Conservation (phyloP, 2,113 vertebrate genomes). For the Datnioides undecimradiatus region DNA sequence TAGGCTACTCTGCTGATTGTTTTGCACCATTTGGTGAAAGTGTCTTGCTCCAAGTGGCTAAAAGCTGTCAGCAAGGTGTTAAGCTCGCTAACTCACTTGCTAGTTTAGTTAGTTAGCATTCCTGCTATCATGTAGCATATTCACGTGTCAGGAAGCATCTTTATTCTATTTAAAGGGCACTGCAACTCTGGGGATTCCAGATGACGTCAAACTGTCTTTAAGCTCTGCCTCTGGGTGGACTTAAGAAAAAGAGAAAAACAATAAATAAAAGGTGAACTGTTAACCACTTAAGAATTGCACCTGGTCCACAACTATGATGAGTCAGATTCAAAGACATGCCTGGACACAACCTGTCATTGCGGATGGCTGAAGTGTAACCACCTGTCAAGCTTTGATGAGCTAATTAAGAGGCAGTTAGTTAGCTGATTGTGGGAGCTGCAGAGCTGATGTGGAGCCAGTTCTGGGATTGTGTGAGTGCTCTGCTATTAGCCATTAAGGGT, state of each 20-base stretch:
- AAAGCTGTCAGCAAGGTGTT: too few relatives aligned
- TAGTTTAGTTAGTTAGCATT: too few relatives aligned
- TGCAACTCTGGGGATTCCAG: slow-evolving; percentile 6
- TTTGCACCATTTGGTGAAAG: too few relatives aligned
- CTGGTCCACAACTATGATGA: background rate
- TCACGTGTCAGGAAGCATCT: background rate
- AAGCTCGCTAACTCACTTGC: too few relatives aligned
- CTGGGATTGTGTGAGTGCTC: slow-evolving; percentile 36
- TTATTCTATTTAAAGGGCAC: background rate
- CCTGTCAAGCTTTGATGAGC: slow-evolving; percentile 63
- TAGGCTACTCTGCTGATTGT: too few relatives aligned
- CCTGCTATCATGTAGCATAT: too few relatives aligned
- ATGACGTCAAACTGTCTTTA: background rate
- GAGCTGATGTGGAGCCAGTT: slow-evolving; percentile 39
- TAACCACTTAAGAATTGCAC: slow-evolving; percentile 22
- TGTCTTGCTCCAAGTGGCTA: too few relatives aligned
- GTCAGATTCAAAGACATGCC: slow-evolving; percentile 17
- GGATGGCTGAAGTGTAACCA: slow-evolving; percentile 40
- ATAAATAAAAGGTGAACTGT: background rate
- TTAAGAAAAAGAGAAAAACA: background rate
- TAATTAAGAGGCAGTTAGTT: slow-evolving; percentile 69
- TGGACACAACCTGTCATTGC: slow-evolving; percentile 37
- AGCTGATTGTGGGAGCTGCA: slow-evolving; percentile 49
- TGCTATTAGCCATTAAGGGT: slow-evolving; percentile 67
- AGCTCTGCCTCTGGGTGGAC: background rate